Base-by-base conservation (phyloP, 2,888 invertebrate species). In the Plutella xylostella region DNA sequence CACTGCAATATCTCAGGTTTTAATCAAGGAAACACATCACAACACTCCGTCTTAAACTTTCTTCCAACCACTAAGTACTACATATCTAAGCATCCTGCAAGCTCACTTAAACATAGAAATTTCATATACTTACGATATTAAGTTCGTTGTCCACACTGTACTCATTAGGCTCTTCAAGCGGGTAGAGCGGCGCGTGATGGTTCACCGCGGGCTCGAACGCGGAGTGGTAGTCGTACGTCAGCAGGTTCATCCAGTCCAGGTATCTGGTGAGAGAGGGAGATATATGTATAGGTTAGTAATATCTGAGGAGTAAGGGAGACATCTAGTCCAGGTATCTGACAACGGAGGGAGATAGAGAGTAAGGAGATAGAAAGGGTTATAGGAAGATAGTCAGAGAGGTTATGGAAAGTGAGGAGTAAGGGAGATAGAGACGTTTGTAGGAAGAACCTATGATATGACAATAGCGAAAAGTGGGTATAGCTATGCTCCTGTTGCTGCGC, bases 141-240 rank as follows among this genome's bases (percentile, higher is more conserved):
- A 96, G 85, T 65, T 95, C 93, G 28, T 87, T 88, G 62, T 95
- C 94, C 53, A 91, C 94, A 72, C 94, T 95, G 72, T 95, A 96
- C 61, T 94, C 94, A 48, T 89, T 90, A 45, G 91, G 89, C 58
- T 93, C 94, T 60, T 93, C 93, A 4, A 93, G 69, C 0, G 94
- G 88, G 68, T 88, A 93, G 7, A 96, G 85, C 0, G 96, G 94
- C 0, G 96, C 90, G 75, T 96, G 96, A 67, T 96, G 96, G 75
- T 96, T 94, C 4, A 93, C 94, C 0, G 93, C 90, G 0, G 95
- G 94, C 65, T 96, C 96, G 66, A 92, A 94, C 0, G 96, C 93
- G 0, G 94, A 94, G 72, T 96, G 96, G 69, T 96, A 96, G 72
- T 96, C 96, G 72, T 96, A 96, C 3, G 94, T 92, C 22, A 96